phyloP scores from a whole-genome alignment of 2,888 invertebrate genomes.

The Griposia aprilina region DNA sequence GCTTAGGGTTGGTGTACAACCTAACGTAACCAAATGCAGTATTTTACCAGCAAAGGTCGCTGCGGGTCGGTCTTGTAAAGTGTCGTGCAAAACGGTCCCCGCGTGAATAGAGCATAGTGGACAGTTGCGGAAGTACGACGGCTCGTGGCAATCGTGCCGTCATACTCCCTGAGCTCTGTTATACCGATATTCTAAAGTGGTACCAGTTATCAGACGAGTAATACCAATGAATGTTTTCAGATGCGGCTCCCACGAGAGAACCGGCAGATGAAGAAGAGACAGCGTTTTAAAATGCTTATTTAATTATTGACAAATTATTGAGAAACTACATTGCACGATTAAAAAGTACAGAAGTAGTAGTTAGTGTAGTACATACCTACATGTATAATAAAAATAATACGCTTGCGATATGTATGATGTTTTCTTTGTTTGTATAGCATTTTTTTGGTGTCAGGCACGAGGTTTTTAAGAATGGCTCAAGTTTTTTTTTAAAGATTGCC shows the following conservation, averaged over 20 bases:
- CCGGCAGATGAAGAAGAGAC: conserved; percentile 44
- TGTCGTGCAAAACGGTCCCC: background rate
- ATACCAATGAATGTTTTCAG: conserved; percentile 28
- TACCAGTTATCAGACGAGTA: background rate
- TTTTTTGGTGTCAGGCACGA: background rate
- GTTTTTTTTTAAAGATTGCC: background rate
- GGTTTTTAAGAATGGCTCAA: background rate
- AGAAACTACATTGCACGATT: background rate
- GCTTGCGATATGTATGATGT: background rate
- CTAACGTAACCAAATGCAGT: background rate
- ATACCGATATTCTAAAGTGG: background rate
- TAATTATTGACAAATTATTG: background rate
- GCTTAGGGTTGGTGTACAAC: background rate
- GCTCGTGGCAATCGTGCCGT: background rate
- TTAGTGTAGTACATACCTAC: background rate
- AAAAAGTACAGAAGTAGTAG: background rate
- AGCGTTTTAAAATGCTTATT: conserved; percentile 25
- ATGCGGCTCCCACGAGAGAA: conserved; percentile 34
- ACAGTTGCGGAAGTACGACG: background rate
- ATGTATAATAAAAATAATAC: background rate
- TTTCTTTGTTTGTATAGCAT: background rate
- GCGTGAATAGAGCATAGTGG: background rate
- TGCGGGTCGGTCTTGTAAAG: background rate
- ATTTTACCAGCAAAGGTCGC: background rate
- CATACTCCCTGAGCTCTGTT: background rate